These are phyloP conservation scores for Gibbula magus DNA, from an alignment of 2,888 invertebrate genomes.

Conservation along the genomic window DNA sequence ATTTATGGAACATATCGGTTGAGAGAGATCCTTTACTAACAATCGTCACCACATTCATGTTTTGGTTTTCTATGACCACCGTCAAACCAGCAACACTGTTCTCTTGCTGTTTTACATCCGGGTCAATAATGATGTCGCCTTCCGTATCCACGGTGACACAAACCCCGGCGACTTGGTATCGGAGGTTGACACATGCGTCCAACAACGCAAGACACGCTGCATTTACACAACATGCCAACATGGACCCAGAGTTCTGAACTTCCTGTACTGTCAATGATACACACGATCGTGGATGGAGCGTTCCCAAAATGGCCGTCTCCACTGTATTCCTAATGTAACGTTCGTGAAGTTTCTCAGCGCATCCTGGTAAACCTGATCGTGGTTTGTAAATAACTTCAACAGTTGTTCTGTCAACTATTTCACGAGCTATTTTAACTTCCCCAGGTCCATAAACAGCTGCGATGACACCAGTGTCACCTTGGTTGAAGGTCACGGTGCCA, in stretches of 20 bases:
- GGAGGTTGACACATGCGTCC: constrained; percentile 89
- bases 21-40: constrained; percentile 60
- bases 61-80: constrained; percentile 68
- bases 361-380: constrained; percentile 84
- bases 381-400: constrained; percentile 87
- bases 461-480: constrained; percentile 85
- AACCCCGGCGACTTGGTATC: constrained; percentile 87
- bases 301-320: constrained; percentile 83
- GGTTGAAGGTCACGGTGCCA: constrained; percentile 64
- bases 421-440: constrained; percentile 85
- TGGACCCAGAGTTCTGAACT: constrained; percentile 81
- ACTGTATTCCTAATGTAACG: constrained; percentile 85
- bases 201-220: constrained; percentile 88
- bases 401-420: constrained; percentile 86
- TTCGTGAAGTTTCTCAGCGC: constrained; percentile 85
- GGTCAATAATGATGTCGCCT: constrained; percentile 82
- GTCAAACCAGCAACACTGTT: constrained; percentile 58
- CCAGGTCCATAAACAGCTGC: constrained; percentile 88
- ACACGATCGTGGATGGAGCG: constrained; percentile 87
- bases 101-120: constrained; percentile 77
- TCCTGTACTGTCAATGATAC: constrained; percentile 89
- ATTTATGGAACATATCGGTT: constrained; percentile 62
- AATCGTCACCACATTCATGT: constrained; percentile 60
- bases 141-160: constrained; percentile 81
- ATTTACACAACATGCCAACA: constrained; percentile 88